These are phyloP conservation scores for Megalonaias nervosa DNA, from an alignment of 1,140 invertebrate genomes.

Conservation along the genomic window DNA sequence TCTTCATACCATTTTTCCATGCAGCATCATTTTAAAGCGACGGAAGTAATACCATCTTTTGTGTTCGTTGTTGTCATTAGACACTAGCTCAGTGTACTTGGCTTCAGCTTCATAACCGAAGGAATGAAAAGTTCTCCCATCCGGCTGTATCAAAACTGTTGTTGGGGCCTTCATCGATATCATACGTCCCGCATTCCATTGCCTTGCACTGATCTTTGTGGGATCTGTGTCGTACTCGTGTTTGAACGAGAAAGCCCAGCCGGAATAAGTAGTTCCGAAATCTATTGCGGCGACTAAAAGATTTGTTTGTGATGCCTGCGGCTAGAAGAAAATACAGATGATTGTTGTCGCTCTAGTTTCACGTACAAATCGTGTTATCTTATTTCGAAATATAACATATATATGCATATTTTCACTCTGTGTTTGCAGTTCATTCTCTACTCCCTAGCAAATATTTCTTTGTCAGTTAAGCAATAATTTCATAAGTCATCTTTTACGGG, in stretches of 20 bases:
- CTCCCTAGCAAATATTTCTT: no score
- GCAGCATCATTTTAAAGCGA: conserved; percentile 18
- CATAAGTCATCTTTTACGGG: no score
- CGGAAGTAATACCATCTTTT: not conserved
- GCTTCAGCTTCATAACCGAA: conserved; percentile 21
- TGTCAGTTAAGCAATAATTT: no score
- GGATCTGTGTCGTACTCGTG: conserved; percentile 9
- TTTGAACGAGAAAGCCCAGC: conserved; percentile 16
- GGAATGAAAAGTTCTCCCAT: not conserved
- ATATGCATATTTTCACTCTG: no score
- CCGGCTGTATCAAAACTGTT: conserved; percentile 1
- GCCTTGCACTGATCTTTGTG: conserved; percentile 2
- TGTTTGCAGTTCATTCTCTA: no score
- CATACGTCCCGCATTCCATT: conserved; percentile 6
- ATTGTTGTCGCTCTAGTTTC: no score
- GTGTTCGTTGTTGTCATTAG: not conserved
- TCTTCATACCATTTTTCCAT: not conserved
- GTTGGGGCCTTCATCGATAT: conserved; percentile 4
- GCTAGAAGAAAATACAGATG: no score
- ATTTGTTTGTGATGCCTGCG: no score
- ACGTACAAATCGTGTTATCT: no score
- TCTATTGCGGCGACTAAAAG: conserved; percentile 15
- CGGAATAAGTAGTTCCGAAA: conserved; percentile 19
- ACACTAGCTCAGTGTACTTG: conserved; percentile 1
- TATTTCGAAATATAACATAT: no score